Evolutionary conservation across 1,140 invertebrate species (phyloP).

Genomic region (Hycleus phaleratus): DNA sequence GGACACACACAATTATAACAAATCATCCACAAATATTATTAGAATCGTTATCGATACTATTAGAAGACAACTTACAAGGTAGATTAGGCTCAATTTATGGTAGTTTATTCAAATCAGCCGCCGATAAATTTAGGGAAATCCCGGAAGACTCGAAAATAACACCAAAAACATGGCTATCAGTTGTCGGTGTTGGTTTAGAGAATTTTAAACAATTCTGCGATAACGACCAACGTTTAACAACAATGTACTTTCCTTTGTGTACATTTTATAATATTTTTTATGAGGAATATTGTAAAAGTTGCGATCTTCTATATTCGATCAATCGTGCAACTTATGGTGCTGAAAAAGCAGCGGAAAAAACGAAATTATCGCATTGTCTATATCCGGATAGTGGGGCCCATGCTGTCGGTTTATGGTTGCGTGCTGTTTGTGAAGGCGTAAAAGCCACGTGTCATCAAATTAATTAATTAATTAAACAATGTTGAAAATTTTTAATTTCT

Average conservation of each 20-base stretch:
- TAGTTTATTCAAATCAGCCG: slow-evolving; percentile 35
- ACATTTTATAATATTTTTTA: slow-evolving; percentile 33
- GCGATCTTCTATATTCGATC: slow-evolving; percentile 38
- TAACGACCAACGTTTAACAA: slow-evolving; percentile 44
- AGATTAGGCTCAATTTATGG: slow-evolving; percentile 34
- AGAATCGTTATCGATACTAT: slow-evolving; percentile 30
- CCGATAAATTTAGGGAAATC: slow-evolving; percentile 25
- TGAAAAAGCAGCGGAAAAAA: slow-evolving; percentile 41
- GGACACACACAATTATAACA: slow-evolving; percentile 17
- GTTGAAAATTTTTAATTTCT: not conserved
- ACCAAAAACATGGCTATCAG: slow-evolving; percentile 26
- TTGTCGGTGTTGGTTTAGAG: slow-evolving; percentile 1
- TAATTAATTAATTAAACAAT: not conserved
- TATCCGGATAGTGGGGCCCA: slow-evolving; percentile 52
- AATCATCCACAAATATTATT: slow-evolving; percentile 31
- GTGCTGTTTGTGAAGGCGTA: slow-evolving; percentile 45
- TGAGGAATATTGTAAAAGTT: slow-evolving; percentile 23
- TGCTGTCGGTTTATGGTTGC: slow-evolving; percentile 53
- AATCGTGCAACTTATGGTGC: slow-evolving; percentile 45
- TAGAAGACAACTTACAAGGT: slow-evolving; percentile 29
- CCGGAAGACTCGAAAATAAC: slow-evolving; percentile 21
- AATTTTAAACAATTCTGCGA: slow-evolving; percentile 8
- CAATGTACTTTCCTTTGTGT: slow-evolving; percentile 49
- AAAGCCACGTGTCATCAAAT: slow-evolving; percentile 26
- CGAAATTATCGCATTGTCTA: slow-evolving; percentile 21